These are phyloP conservation scores for Coendou prehensilis DNA, from an alignment of 2,797 vertebrate genomes.

Conservation along the genomic window DNA sequence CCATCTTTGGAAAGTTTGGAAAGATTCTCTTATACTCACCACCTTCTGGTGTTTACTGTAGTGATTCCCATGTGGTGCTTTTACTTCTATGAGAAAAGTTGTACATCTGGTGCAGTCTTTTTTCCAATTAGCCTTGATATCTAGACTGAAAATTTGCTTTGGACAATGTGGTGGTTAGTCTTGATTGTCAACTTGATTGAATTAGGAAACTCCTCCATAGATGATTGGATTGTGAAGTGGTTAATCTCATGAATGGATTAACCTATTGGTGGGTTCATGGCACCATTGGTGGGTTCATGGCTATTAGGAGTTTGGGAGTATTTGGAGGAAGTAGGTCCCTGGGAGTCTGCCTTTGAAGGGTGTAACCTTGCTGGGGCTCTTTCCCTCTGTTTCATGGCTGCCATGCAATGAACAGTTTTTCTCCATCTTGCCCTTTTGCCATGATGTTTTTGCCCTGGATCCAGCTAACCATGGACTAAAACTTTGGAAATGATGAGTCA, in stretches of 20 bases:
- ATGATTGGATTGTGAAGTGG: background rate
- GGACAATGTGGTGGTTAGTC: background rate
- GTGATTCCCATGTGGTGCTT: background rate
- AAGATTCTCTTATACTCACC: background rate
- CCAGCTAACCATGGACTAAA: background rate
- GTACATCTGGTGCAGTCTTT: background rate
- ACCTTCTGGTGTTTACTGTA: background rate
- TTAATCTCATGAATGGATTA: background rate
- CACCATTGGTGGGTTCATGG: background rate
- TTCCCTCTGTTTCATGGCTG: background rate
- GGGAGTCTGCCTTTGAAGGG: background rate
- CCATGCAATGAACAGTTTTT: background rate
- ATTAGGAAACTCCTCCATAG: background rate
- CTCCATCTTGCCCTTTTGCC: background rate
- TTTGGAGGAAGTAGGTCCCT: background rate
- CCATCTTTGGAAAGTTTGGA: background rate
- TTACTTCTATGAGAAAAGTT: slow-evolving; percentile 35
- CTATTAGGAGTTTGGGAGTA: background rate
- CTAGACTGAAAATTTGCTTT: slow-evolving; percentile 15
- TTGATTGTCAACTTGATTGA: background rate
- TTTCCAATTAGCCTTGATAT: background rate
- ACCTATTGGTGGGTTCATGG: background rate
- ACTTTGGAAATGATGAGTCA: background rate
- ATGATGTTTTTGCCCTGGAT: background rate
- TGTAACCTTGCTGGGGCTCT: background rate